Evolutionary conservation across 2,113 vertebrate species (phyloP).

Genomic region (Myiopsitta monachus): DNA sequence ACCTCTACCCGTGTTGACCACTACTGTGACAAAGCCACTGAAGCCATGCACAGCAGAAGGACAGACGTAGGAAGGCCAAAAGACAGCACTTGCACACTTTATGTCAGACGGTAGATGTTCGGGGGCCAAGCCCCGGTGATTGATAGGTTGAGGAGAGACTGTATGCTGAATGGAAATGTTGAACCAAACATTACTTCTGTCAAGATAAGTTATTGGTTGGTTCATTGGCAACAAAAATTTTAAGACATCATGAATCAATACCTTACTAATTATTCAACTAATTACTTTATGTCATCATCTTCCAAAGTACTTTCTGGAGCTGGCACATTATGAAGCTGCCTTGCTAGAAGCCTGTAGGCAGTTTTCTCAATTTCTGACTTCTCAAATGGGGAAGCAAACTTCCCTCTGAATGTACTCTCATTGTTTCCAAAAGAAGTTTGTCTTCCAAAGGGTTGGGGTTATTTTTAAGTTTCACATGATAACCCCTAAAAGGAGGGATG

Average conservation of each 20-base stretch:
- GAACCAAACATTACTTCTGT: slow-evolving; percentile 42
- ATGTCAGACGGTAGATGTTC: neutral
- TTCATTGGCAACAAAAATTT: slow-evolving; percentile 59
- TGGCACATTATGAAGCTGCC: slow-evolving; percentile 19
- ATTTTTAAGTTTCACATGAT: neutral
- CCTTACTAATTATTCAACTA: slow-evolving; percentile 70
- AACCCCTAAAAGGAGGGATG: neutral
- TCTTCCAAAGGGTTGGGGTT: neutral
- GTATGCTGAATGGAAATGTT: slow-evolving; percentile 19
- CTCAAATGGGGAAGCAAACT: neutral
- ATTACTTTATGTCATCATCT: slow-evolving; percentile 63
- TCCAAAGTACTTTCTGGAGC: slow-evolving; percentile 53
- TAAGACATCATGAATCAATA: slow-evolving; percentile 61
- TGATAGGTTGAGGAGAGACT: neutral
- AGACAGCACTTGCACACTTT: neutral
- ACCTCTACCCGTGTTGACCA: neutral
- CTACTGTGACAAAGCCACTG: neutral
- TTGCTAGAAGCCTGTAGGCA: neutral
- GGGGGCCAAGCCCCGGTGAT: neutral
- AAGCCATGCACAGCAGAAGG: neutral
- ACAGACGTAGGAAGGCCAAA: neutral
- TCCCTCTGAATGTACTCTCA: neutral
- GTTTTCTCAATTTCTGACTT: neutral
- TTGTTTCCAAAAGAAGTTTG: neutral
- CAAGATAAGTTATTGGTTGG: slow-evolving; percentile 51